Conservation (phyloP, 2,113 vertebrate genomes). For the Hippotragus niger region DNA sequence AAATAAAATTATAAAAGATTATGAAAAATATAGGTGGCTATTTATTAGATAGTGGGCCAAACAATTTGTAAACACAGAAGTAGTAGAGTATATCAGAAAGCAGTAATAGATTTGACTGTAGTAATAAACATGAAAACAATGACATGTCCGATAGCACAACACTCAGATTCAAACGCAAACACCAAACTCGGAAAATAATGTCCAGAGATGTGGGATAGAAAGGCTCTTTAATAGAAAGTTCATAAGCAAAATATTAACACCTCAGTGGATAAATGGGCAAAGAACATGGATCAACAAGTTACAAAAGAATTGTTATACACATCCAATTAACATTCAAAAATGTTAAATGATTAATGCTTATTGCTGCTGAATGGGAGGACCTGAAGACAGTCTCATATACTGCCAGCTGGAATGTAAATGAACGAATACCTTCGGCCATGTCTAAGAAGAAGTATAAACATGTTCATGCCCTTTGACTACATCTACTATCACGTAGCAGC, state of each 20-base stretch:
- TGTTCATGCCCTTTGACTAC: background rate
- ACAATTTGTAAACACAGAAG: background rate
- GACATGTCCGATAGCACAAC: background rate
- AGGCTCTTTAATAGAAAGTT: background rate
- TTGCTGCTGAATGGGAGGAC: background rate
- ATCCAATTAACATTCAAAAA: background rate
- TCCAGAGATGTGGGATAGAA: background rate
- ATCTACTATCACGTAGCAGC: background rate
- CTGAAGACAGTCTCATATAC: background rate
- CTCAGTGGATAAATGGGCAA: background rate
- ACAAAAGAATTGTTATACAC: background rate
- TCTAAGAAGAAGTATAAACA: background rate
- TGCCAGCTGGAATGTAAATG: background rate
- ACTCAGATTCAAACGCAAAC: background rate
- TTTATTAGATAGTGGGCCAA: background rate
- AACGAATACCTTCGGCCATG: background rate
- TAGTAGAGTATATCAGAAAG: background rate
- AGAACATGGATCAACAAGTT: background rate
- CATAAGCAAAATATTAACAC: background rate
- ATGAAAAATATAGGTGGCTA: background rate
- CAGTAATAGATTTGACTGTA: background rate
- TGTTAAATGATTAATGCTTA: background rate
- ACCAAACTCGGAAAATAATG: background rate
- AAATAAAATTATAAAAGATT: background rate
- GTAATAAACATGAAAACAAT: background rate